Evolutionary conservation across 2,888 invertebrate species (phyloP), one percentile per base, ranked within the genome.

Genomic region (Drosophila melanosoma): DNA sequence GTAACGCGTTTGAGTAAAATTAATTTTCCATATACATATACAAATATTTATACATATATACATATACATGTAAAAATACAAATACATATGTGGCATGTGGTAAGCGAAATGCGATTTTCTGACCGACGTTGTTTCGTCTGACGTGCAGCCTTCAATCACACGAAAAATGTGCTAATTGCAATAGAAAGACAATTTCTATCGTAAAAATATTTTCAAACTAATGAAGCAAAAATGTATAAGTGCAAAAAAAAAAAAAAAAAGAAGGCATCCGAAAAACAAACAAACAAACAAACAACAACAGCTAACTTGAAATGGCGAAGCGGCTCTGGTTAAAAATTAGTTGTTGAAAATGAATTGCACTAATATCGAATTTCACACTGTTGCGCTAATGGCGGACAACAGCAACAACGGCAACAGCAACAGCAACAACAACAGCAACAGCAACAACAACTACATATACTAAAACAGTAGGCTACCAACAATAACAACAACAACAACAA

Each of bases 331-430:
- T 68, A 78, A 76, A 88, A 86, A 86, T 86, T 83, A 85, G 89
- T 87, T 87, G 89, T 76, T 87, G 82, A 89, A 87, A 89, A 90
- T 86, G 84, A 90, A 88, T 90, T 90, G 90, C 90, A 90, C 88
- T 87, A 86, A 89, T 87, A 91, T 89, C 81, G 82, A 89, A 89
- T 89, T 91, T 91, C 91, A 87, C 90, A 91, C 90, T 83, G 80
- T 62, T 77, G 78, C 85, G 90, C 89, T 91, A 90, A 90, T 90
- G 90, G 90, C 90, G 66, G 81, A 71, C 75, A 69, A 57, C 68
- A 69, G 67, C 77, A 67, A 40, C 81, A 79, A 66, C 69, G 58
- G 52, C 78, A 70, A 51, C 79, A 38, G 32, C 75, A 66, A 45
- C 71, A 42, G 2, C 69, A 57, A n/a, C 67, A 60, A 49, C 76